phyloP scores from a whole-genome alignment of 2,797 vertebrate species.

The Emydoidea blandingii region DNA sequence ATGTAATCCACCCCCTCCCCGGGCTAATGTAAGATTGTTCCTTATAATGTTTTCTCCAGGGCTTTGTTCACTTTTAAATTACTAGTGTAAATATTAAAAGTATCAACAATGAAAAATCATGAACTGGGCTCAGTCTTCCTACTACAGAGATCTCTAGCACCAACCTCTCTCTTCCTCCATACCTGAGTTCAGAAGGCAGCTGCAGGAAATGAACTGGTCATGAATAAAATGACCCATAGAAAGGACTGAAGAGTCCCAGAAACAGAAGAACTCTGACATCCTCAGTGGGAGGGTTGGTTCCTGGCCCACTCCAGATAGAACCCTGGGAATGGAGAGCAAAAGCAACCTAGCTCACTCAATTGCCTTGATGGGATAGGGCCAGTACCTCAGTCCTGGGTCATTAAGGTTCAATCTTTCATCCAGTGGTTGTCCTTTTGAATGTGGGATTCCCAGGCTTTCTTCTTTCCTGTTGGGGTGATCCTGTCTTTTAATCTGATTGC shows the following conservation, averaged over 20 bases:
- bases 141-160: neutral
- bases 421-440: fast-evolving
- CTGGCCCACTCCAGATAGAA: fast-evolving
- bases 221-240: neutral
- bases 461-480: neutral
- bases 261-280: neutral
- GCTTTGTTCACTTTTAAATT: neutral
- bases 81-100: neutral
- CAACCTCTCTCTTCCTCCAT: neutral
- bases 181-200: neutral
- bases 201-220: fast-evolving
- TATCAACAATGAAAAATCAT: fast-evolving
- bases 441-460: neutral
- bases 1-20: neutral
- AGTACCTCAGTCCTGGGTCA: fast-evolving
- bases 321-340: neutral
- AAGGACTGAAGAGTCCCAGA: neutral
- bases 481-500: neutral
- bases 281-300: neutral
- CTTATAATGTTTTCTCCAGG: neutral
- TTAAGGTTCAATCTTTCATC: neutral
- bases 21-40: neutral
- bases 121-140: neutral
- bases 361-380: neutral
- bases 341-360: fast-evolving